Evolutionary conservation across 2,888 invertebrate genomes (phyloP), one percentile per base, ranked within the genome.

Genomic region (Dryobota labecula): DNA sequence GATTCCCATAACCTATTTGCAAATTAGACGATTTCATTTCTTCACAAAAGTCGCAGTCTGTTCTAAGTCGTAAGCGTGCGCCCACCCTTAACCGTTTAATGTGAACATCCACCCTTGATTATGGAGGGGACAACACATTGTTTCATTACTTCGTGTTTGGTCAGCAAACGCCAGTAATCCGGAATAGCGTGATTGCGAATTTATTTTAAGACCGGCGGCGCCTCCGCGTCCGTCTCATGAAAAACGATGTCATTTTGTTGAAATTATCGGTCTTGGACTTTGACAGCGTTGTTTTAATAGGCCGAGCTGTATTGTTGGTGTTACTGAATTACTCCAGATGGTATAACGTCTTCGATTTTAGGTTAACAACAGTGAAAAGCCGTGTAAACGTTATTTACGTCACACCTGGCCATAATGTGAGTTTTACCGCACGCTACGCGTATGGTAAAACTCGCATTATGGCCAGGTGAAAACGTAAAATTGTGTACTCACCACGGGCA

Each of bases 71-170:
- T 33, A 53, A 61, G 57, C 67, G 64, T 62, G 80, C 69, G 70
- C 62, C 51, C 51, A 11, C 54, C 80, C 85, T 89, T 79, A 88
- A 81, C 82, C 84, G 82, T 86, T 87, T 88, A 89, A 90, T 86
- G 87, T 81, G 83, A 78, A 85, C 84, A 84, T 86, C 84, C 70
- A 83, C 86, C 87, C 87, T 91, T 89, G 89, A 91, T 91, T 90
- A 88, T 87, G 83, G 87, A 85, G 89, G 89, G 90, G 86, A 84
- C 80, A 86, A 87, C 86, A 87, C 87, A 90, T 87, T 87, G 90
- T 91, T 92, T 92, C 92, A 92, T 92, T 92, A 92, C 86, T 86
- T 85, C 77, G 76, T 87, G 90, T 90, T 87, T 88, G 91, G 92
- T 92, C 92, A 92, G 92, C 92, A 80, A 72, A 76, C 73, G 63